A percentile compares a stretch with the other conserved stretches of the same genome.
phyloP scores from a whole-genome alignment of 2,797 vertebrate species.

The Scolopax rusticola region DNA sequence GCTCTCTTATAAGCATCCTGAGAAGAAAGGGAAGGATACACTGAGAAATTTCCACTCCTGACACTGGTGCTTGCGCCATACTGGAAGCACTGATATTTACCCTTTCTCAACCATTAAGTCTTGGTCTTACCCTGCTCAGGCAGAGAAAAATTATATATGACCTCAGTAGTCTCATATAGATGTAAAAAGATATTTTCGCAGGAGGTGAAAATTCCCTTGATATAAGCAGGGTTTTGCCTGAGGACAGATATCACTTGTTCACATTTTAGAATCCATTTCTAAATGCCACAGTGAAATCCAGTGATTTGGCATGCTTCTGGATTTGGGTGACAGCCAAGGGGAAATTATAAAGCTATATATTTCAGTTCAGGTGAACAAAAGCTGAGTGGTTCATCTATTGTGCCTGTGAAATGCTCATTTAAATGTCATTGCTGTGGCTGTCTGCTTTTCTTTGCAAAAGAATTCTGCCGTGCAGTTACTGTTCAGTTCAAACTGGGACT shows the following conservation, averaged over 20 bases:
- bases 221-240: background rate
- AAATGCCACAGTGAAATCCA: background rate
- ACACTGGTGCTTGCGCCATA: background rate
- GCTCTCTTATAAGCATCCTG: background rate
- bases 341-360: background rate
- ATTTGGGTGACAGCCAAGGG: background rate
- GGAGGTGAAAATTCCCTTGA: background rate
- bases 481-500: background rate
- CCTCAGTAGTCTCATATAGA: rapidly evolving
- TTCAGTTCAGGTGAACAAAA: background rate
- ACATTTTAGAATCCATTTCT: background rate
- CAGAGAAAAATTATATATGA: background rate
- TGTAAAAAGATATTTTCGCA: background rate
- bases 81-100: background rate
- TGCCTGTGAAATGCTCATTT: background rate
- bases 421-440: background rate
- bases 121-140: background rate
- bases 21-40: background rate
- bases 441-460: background rate
- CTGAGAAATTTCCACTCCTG: background rate
- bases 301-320: background rate
- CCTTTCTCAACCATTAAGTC: background rate
- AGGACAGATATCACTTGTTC: background rate
- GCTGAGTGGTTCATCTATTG: background rate
- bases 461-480: background rate